phyloP scores from a whole-genome alignment of 2,797 vertebrate species.

The Chaetophractus vellerosus region DNA sequence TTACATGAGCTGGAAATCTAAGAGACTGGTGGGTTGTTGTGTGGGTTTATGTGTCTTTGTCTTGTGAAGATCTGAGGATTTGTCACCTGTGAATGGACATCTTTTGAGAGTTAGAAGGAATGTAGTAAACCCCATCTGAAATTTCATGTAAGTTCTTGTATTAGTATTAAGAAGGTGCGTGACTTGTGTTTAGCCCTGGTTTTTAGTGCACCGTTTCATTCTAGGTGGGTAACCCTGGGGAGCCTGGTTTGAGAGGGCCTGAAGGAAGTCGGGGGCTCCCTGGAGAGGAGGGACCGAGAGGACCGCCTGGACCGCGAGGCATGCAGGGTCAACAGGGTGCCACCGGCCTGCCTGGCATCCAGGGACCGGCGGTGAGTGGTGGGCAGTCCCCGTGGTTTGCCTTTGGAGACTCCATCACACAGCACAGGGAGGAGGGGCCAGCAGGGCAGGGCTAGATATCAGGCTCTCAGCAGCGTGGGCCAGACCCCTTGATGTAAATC shows the following conservation, averaged over 20 bases:
- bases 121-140: not conserved
- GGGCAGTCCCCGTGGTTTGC: fast-evolving
- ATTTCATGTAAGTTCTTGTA: not conserved
- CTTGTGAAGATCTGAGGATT: not conserved
- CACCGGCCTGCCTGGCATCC: constrained; percentile 94
- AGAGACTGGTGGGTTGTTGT: not conserved
- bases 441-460: not conserved
- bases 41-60: not conserved
- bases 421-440: too few species aligned
- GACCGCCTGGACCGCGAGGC: constrained; percentile 95
- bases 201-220: not conserved
- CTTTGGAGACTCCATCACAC: not conserved
- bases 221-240: constrained; percentile 95
- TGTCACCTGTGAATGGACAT: not conserved
- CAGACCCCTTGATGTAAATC: not conserved
- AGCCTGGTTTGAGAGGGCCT: constrained; percentile 94
- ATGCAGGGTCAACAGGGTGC: constrained; percentile 96
- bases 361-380: constrained; percentile 95
- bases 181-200: not conserved
- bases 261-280: constrained; percentile 96
- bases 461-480: not conserved
- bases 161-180: not conserved
- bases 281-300: constrained; percentile 95
- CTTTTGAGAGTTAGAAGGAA: not conserved
- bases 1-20: constrained; percentile 7